These are phyloP conservation scores for Rhipidura dahli DNA, from an alignment of 2,113 vertebrate species.

Conservation along the genomic window DNA sequence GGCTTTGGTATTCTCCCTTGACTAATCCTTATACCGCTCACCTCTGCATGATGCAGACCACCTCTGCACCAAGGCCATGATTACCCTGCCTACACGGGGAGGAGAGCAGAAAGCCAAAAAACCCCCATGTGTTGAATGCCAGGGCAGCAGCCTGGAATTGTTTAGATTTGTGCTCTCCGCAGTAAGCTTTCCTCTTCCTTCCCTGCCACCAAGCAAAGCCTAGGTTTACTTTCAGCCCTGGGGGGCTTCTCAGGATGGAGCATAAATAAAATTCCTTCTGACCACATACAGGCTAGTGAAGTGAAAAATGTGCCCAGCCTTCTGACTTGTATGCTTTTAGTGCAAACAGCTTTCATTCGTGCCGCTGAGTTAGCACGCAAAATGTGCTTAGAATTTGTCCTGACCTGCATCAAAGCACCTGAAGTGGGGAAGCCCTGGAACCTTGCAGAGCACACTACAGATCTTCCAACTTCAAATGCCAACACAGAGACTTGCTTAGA, in stretches of 20 bases:
- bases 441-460: not conserved
- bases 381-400: not conserved
- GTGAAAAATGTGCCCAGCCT: not conserved
- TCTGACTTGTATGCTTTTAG: not conserved
- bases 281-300: not conserved
- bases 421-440: not conserved
- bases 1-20: not conserved
- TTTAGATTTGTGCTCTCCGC: not conserved
- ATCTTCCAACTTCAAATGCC: not conserved
- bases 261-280: not conserved
- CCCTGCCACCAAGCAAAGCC: not conserved
- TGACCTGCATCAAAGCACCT: not conserved
- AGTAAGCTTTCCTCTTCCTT: not conserved
- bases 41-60: rapidly evolving
- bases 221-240: not conserved
- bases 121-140: rapidly evolving
- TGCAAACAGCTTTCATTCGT: not conserved
- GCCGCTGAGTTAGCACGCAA: not conserved
- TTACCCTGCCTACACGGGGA: no score
- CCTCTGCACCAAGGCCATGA: not conserved
- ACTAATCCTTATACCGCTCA: rapidly evolving
- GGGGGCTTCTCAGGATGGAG: not conserved
- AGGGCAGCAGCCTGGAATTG: not conserved
- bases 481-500: not conserved
- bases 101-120: not conserved